phyloP scores from a whole-genome alignment of 1,140 invertebrate genomes.

The Ladona fulva region DNA sequence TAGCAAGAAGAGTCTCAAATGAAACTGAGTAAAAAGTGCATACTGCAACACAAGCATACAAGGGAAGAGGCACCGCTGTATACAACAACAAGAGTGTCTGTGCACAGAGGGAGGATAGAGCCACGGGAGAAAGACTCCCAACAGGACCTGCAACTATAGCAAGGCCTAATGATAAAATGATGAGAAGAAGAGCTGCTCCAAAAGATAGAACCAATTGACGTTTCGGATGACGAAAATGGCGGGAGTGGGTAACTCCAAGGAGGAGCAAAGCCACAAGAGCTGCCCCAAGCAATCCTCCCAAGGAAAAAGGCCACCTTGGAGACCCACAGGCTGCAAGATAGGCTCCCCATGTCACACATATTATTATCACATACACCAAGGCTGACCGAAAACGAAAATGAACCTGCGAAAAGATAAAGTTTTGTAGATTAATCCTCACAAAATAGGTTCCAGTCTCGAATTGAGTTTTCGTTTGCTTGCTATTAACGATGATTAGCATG shows the following conservation, averaged over 20 bases:
- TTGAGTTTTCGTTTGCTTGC: too few species aligned
- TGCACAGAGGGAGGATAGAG: conserved; percentile 74
- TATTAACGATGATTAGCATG: too few species aligned
- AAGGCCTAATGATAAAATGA: not conserved
- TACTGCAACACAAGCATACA: conserved; percentile 72
- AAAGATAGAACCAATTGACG: not conserved
- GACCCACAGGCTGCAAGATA: not conserved
- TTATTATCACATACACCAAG: not conserved
- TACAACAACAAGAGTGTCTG: conserved; percentile 86
- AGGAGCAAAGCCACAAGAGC: not conserved
- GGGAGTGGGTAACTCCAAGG: not conserved
- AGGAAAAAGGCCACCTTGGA: not conserved
- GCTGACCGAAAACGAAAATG: not conserved
- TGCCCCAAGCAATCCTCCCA: not conserved
- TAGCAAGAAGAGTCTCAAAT: conserved; percentile 54
- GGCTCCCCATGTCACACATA: not conserved
- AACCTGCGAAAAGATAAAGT: not conserved
- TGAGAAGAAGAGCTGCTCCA: not conserved
- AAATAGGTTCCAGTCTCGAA: too few species aligned
- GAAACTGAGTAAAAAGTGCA: conserved; percentile 68
- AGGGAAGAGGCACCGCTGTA: conserved; percentile 81
- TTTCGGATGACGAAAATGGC: not conserved
- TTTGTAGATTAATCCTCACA: too few species aligned
- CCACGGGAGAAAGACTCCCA: conserved; percentile 48
- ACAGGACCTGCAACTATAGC: not conserved